These are phyloP conservation scores for Trachemys scripta DNA, from an alignment of 2,113 vertebrate species.

Conservation along the genomic window DNA sequence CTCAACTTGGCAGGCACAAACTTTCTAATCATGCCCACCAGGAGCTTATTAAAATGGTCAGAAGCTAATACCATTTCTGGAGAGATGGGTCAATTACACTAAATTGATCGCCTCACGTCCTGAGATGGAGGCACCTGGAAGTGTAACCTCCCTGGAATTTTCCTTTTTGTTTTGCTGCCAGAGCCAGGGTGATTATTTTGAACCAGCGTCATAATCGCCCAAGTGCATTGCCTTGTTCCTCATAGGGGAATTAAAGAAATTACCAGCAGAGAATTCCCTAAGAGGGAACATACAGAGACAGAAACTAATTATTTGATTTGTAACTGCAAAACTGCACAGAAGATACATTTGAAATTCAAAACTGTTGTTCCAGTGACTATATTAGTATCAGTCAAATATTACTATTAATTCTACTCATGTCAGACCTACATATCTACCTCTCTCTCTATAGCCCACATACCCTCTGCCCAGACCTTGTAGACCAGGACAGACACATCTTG, in stretches of 20 bases:
- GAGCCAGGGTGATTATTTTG: not conserved
- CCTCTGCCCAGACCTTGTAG: not conserved
- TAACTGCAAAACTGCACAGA: not conserved
- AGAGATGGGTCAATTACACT: not conserved
- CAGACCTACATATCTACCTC: not conserved
- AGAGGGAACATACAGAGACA: not conserved
- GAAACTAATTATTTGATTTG: not conserved
- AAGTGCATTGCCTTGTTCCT: not conserved
- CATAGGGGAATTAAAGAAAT: not conserved
- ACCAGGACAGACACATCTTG: not conserved
- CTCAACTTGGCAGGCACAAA: constrained; percentile 3
- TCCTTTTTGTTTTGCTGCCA: not conserved
- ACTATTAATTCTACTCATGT: not conserved
- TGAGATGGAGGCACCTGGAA: not conserved
- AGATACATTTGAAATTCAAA: not conserved
- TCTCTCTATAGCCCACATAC: accelerated
- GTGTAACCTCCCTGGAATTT: not conserved
- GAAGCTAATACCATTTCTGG: not conserved
- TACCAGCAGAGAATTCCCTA: not conserved
- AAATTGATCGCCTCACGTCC: not conserved
- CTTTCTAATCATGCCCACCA: constrained; percentile 47
- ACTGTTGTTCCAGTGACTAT: not conserved
- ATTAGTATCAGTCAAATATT: not conserved
- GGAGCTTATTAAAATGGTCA: constrained; percentile 40
- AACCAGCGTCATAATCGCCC: not conserved